Evolutionary conservation across 2,113 vertebrate species (phyloP), one percentile per base, ranked within the genome.

Genomic region (Thalassoma bifasciatum): DNA sequence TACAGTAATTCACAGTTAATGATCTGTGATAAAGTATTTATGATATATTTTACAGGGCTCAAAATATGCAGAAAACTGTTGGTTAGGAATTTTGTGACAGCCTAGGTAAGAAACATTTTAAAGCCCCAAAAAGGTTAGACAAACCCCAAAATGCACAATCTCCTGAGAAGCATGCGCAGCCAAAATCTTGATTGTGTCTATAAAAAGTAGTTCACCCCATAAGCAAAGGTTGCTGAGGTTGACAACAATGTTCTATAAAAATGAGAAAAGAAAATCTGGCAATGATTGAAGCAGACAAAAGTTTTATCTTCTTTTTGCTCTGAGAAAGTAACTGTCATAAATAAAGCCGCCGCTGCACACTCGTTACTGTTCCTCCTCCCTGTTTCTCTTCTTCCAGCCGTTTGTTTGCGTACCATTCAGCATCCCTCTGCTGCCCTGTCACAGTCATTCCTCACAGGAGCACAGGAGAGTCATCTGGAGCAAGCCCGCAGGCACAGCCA

Each of bases 401-500:
- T 81, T 60, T 75, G 54, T 74, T 86, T 85, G 63, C 60, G 64
- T 58, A 69, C 66, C 66, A 73, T 69, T 84, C 83, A 62, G 75
- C 78, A 78, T 84, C 76, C 73, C 74, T 68, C 72, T 19, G 44
- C 69, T 49, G 65, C 51, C 60, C 75, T 72, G 77, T 85, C 85
- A 79, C 17, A 60, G 53, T 79, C 66, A 83, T 82, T 75, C 81
- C 81, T 87, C 83, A 78, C 76, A 71, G 71, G 67, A 83, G 73
- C 68, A 24, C 73, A 12, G 71, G 75, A 53, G 67, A 82, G 86
- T 88, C 88, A 81, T 90, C 81, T 75, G 79, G 79, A 71, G 30
- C 76, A 52, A 70, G 75, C 73, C 81, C 34, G 53, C 81, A 76
- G 76, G 86, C 83, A 71, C 54, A 46, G 70, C 52, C 69, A 57